A percentile compares a stretch with the other conserved stretches of the same genome.
phyloP scores from a whole-genome alignment of 2,888 invertebrate species.

The Ecliptopera silaceata region DNA sequence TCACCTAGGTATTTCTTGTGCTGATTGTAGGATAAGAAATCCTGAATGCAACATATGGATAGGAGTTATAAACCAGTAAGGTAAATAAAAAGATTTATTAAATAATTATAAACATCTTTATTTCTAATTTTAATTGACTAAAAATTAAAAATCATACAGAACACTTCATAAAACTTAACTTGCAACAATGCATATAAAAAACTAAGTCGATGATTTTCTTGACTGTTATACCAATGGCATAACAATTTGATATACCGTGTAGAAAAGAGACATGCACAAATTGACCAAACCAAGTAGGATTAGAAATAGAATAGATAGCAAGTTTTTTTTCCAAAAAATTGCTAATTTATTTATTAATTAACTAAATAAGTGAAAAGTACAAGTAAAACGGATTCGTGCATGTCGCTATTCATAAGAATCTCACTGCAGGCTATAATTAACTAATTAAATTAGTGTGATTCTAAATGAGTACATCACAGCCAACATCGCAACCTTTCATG shows the following conservation, averaged over 20 bases:
- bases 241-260: no score
- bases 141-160: neutral
- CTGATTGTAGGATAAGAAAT: no score
- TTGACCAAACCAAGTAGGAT: no score
- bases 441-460: slow-evolving; percentile 7
- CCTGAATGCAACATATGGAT: no score
- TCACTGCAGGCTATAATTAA: neutral
- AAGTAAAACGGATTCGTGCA: neutral
- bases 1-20: no score
- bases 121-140: slow-evolving; percentile 9
- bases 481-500: neutral
- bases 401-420: neutral
- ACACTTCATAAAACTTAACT: slow-evolving; percentile 15
- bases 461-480: slow-evolving; percentile 14
- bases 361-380: no score
- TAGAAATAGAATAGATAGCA: no score
- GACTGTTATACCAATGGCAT: no score
- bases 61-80: no score
- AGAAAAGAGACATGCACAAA: no score
- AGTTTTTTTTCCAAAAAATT: no score
- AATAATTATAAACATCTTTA: slow-evolving; percentile 10
- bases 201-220: neutral
- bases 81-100: neutral
- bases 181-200: slow-evolving; percentile 1
- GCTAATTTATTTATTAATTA: no score